Evolutionary conservation across 2,113 vertebrate genomes (phyloP).

Genomic region (Hoplias malabaricus): DNA sequence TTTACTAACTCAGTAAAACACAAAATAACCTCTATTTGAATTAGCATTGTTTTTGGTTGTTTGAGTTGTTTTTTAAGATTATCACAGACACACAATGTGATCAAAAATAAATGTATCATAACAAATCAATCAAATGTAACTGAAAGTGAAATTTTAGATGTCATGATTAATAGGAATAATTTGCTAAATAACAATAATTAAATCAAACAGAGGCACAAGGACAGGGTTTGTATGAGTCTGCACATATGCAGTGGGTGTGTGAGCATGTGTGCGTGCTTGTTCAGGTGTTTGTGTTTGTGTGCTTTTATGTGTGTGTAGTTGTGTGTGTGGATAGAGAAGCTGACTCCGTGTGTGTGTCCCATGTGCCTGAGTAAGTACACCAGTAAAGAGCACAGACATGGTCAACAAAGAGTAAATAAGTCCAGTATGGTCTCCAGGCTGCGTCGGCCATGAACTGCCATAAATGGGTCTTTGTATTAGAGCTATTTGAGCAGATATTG

Average conservation of each 20-base stretch:
- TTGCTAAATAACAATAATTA: too few species aligned
- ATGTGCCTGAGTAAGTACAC: background rate
- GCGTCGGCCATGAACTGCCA: conserved; percentile 13
- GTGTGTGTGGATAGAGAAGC: background rate
- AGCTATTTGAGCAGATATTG: conserved; percentile 4
- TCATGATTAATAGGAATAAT: too few species aligned
- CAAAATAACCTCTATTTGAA: too few species aligned
- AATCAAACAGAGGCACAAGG: too few species aligned
- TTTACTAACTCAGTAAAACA: too few species aligned
- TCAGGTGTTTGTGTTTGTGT: background rate
- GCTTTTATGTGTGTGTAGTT: background rate
- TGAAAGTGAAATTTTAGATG: too few species aligned
- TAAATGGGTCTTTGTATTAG: conserved; percentile 43
- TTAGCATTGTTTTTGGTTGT: too few species aligned
- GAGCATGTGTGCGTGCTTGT: background rate
- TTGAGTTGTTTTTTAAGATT: too few species aligned
- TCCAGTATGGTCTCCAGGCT: conserved; percentile 13
- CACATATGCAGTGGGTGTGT: background rate
- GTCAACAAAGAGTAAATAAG: conserved; percentile 39
- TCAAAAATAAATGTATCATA: too few species aligned
- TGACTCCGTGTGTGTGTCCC: background rate
- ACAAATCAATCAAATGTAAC: too few species aligned
- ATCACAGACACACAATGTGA: too few species aligned
- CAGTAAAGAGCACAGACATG: conserved; percentile 11
- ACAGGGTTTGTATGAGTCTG: too few species aligned